Evolutionary conservation across 2,797 vertebrate species (phyloP), one percentile per base, ranked within the genome.

Genomic region (Melanotaenia nigrans): DNA sequence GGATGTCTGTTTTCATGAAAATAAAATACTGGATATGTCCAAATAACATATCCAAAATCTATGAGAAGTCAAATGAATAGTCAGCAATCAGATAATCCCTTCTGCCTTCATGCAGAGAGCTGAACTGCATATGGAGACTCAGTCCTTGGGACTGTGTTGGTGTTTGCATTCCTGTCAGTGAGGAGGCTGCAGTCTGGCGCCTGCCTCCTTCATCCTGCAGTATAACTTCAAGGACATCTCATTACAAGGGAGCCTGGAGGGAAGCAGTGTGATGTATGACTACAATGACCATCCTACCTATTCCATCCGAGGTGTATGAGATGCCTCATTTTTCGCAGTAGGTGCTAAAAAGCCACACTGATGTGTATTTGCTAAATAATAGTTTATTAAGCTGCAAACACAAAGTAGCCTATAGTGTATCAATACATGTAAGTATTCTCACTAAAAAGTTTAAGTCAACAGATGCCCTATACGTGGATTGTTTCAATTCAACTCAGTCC

Each of bases 181-280:
- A 77, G 82, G 68, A 82, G 83, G 74, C 86, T 86, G 86, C 76
- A 79, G 84, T 88, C 84, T 89, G 88, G 75, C 55, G 60, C 77
- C 87, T 73, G 74, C 77, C 72, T 87, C 75, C 75, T 71, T 80
- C 64, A 20, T 81, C 81, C 85, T 45, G 13, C 74, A 64, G 28
- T 71, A 68, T 62, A 82, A 84, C 85, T 85, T 88, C 85, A 90
- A 92, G 89, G 90, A 85, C 85, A 86, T 82, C 63, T 56, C 86
- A 73, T 87, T 89, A 79, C 76, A 57, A 66, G 79, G 84, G 66
- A 73, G 73, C 67, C 72, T 67, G 73, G 61, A 78, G 74, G 76
- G 70, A 81, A 45, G 66, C 71, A 65, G 55, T 14, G 64, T 81
- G 82, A 88, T 84, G 81, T 63, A 84, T 85, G 70, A 82, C 77